Evolutionary conservation across 92 coral and sea anemone species (phyloP), one percentile per base, ranked within the genome.

Genomic region (Muricea muricata): DNA sequence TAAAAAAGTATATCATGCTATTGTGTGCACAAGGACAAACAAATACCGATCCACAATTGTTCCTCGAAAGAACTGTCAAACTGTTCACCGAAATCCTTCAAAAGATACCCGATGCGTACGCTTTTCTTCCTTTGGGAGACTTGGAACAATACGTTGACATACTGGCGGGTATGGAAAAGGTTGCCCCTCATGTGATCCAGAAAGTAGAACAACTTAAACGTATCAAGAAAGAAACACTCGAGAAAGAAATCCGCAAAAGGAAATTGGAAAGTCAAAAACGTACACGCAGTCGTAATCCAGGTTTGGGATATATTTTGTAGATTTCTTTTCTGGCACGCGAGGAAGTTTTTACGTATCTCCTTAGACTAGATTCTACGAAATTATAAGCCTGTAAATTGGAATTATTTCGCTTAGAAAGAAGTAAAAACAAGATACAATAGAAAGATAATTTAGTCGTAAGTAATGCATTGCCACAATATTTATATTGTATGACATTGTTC

Each of bases 1-100:
- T 94, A 42, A 76, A 90, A 25, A n/a, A 75, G 10, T 81, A 85
- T 85, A 86, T 94, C 68, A 93, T 90, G 78, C 65, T 94, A 72
- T 48, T 93, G 32, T 26, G 85, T 6, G 40, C 21, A 12, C 79
- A 76, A 58, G 35, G 75, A 17, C 78, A 42, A 58, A 37, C 83
- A 1, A 40, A 84, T 6, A 71, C 79, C 3, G 90, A 83, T 23
- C 10, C 84, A 3, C 80, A 74, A 17, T 41, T 68, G 42, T 86
- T 89, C 30, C 58, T 93, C 3, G 85, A 78, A 39, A 66, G 80
- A 54, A 88, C 88, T 40, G 41, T 93, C 4, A 91, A 72, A 73
- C 82, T 94, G 14, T 91, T 93, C 58, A 83, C 89, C 39, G 92
- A 87, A 40, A 73, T 94, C 58, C 85, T 94, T 0, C 81, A 73